phyloP scores from a whole-genome alignment of 2,113 vertebrate species.

The Pyxicephalus adspersus region DNA sequence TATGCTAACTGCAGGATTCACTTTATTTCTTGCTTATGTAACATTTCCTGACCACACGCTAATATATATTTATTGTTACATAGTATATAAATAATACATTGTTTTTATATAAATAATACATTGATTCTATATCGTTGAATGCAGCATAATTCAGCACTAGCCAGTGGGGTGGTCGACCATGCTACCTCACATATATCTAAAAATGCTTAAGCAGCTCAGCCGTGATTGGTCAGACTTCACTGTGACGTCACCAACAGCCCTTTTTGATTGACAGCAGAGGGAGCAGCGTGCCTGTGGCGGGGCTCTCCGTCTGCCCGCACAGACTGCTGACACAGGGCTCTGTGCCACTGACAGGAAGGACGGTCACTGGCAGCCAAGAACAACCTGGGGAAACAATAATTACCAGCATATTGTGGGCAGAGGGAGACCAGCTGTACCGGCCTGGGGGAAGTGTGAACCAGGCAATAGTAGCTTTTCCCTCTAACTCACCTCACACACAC shows the following conservation, averaged over 20 bases:
- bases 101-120: too few species aligned
- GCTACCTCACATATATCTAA: background rate
- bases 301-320: slow-evolving; percentile 27
- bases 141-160: background rate
- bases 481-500: slow-evolving; percentile 40
- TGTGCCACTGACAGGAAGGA: slow-evolving; percentile 53
- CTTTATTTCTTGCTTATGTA: background rate
- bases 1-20: background rate
- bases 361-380: slow-evolving; percentile 35
- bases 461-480: slow-evolving; percentile 27
- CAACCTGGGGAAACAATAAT: slow-evolving; percentile 49
- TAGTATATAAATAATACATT: too few species aligned
- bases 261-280: slow-evolving; percentile 25
- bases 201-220: background rate
- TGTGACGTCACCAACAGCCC: background rate
- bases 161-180: background rate
- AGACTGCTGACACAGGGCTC: slow-evolving; percentile 54
- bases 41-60: too few species aligned
- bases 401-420: slow-evolving; percentile 46
- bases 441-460: slow-evolving; percentile 28
- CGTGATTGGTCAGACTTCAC: background rate
- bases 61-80: too few species aligned
- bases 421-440: slow-evolving; percentile 30
- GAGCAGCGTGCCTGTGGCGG: slow-evolving; percentile 17
- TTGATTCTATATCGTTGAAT: background rate